Base-by-base conservation (phyloP, 2,888 invertebrate species). In the Schizotus pectinicornis region DNA sequence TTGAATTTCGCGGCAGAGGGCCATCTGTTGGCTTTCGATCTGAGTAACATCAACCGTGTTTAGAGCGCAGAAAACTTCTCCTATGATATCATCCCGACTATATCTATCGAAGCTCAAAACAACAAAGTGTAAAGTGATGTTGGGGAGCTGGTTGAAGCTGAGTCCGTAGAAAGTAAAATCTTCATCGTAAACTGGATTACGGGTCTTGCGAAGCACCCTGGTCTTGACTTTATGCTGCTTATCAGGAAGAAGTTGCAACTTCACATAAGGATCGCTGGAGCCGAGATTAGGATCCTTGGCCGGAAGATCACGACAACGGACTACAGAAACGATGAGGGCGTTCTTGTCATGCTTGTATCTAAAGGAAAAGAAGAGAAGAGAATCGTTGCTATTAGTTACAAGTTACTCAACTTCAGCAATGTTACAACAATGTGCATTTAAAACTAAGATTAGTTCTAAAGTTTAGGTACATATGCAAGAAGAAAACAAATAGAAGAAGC, bases 131-230 rank as follows among this genome's bases (percentile, higher is more conserved):
- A 96, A 84, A 3, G 95, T 96, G 79, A 95, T 94, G 74, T 88
- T 89, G 75, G 91, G 85, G 58, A 97, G 84, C 80, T 97, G 95
- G 75, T 90, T 89, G 67, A 90, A 88, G 46, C 88, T 89, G 71
- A 95, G 87, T 52, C 98, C 98, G 77, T 97, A 99, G 85, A 99
- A 98, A 0, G 98, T 98, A 79, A 99, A 99, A 79, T 98, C 98
- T 81, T 99, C 99, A 74, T 99, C 98, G 80, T 98, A 99, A 1
- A 95, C 91, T 0, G 99, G 99, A 81, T 95, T 94, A 50, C 94
- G 86, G 41, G 98, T 98, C 79, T 98, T 97, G 65, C 98, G 88
- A 35, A 98, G 88, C 6, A 99, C 98, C 56, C 98, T 85, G 22
- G 71, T 52, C 82, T 97, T 98, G 53, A 96, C 97, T 80, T 96